Base-by-base conservation (phyloP, 2,888 invertebrate genomes). In the Thymelicus sylvestris region DNA sequence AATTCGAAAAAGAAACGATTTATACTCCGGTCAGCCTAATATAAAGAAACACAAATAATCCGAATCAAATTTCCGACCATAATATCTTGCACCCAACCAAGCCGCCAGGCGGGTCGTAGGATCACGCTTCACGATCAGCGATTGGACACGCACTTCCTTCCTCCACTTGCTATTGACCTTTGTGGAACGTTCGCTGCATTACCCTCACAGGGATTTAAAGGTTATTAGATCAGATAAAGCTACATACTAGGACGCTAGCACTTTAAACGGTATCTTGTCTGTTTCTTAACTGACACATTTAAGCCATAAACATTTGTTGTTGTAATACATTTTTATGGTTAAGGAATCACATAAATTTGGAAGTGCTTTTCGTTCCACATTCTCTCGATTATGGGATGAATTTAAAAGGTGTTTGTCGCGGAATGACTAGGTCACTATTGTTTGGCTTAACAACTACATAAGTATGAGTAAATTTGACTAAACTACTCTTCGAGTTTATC, bases 141-240 rank as follows among this genome's bases (percentile, higher is more conserved):
- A 74, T 72, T 73, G 48, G 69, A 74, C 67, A 74, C 65, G 69
- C 72, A 71, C 73, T 71, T 65, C 74, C 73, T 74, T 74, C 67
- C 73, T 48, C 61, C 72, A 72, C 69, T 69, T 69, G 69, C 59
- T 76, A 73, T 74, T 77, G 73, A 75, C 75, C 75, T 66, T 65
- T 59, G 73, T 76, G 72, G 59, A 64, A 63, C 59, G 64, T 41
- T 63, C 47, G 57, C 47, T 6, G 38, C 67, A 67, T 63, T 63
- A 47, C 62, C 19, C 63, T 47, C 12, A 55, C 48, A 39, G 47
- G 59, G 48, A 19, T 57, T 69, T 41, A 59, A 69, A 64, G 59
- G 41, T 19, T 64, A 57, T 63, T 63, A 68, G 63, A 68, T 63
- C 57, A 39, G 68, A 68, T 68, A 68, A 67, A 57, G 41, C 47